These are phyloP conservation scores for Erinaceus europaeus DNA, from an alignment of 2,113 vertebrate genomes.

Conservation along the genomic window DNA sequence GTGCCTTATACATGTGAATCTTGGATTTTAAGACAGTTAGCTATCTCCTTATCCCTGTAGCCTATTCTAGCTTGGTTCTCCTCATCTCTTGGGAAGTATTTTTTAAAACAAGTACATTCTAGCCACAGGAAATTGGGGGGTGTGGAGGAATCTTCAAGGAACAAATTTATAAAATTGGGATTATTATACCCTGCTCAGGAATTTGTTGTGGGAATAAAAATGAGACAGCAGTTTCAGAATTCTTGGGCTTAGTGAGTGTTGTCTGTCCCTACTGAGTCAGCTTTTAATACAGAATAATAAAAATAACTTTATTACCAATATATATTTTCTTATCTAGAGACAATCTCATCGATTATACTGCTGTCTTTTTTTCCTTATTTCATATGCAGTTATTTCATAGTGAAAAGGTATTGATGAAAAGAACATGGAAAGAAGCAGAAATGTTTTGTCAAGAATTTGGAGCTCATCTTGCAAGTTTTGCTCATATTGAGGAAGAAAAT, in stretches of 20 bases:
- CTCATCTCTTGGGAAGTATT: neutral
- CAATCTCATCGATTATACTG: too few relatives aligned
- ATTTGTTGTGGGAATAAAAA: conserved; percentile 12
- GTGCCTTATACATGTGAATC: too few relatives aligned
- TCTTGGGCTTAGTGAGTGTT: conserved; percentile 23
- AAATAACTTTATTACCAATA: neutral
- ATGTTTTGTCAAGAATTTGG: conserved; percentile 93
- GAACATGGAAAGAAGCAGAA: conserved; percentile 94
- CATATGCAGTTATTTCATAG: conserved; percentile 91
- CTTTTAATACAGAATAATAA: conserved; percentile 3
- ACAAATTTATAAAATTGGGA: neutral
- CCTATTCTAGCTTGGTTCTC: neutral
- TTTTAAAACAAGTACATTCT: neutral
- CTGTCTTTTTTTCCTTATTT: conserved; percentile 24
- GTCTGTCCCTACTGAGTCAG: neutral
- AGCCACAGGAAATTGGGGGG: neutral
- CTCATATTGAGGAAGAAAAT: conserved; percentile 89
- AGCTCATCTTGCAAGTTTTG: conserved; percentile 93
- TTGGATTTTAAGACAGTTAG: too few relatives aligned
- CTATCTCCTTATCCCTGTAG: neutral
- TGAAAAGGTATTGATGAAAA: conserved; percentile 94
- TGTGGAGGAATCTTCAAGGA: neutral
- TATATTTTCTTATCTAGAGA: conserved; percentile 9
- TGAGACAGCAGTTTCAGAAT: neutral
- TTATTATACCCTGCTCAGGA: neutral